Conservation (phyloP, 2,113 vertebrate genomes). For the Tragelaphus buxtoni region DNA sequence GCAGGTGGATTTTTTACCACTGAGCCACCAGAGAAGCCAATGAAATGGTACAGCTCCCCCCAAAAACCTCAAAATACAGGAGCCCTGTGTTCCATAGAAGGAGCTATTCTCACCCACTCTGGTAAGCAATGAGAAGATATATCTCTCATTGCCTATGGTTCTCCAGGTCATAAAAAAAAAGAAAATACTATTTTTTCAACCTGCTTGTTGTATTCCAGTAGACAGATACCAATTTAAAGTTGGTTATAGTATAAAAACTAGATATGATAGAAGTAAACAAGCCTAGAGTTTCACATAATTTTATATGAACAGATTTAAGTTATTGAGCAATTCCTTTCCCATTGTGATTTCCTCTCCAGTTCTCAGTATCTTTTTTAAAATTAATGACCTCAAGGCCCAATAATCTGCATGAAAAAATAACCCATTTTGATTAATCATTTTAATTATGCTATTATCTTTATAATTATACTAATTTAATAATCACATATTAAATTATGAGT, state of each 20-base stretch:
- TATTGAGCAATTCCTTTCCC: neutral
- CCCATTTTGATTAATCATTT: neutral
- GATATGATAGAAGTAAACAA: neutral
- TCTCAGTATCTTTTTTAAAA: neutral
- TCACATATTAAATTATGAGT: neutral
- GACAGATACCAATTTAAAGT: neutral
- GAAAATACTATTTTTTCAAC: neutral
- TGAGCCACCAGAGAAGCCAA: neutral
- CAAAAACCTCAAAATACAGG: neutral
- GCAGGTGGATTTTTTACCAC: neutral
- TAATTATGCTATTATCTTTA: neutral
- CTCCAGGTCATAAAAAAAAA: neutral
- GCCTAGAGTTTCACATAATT: neutral
- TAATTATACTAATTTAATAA: neutral
- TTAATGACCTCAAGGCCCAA: neutral
- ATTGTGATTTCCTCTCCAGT: neutral
- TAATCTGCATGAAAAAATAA: neutral
- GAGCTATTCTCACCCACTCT: neutral
- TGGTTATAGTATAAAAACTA: neutral
- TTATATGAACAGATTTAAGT: neutral
- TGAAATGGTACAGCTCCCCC: neutral
- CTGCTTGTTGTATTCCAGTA: neutral
- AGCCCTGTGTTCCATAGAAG: neutral
- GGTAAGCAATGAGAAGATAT: neutral
- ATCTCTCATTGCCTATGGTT: neutral